phyloP scores from a whole-genome alignment of 2,888 invertebrate genomes.

The Melolontha melolontha region DNA sequence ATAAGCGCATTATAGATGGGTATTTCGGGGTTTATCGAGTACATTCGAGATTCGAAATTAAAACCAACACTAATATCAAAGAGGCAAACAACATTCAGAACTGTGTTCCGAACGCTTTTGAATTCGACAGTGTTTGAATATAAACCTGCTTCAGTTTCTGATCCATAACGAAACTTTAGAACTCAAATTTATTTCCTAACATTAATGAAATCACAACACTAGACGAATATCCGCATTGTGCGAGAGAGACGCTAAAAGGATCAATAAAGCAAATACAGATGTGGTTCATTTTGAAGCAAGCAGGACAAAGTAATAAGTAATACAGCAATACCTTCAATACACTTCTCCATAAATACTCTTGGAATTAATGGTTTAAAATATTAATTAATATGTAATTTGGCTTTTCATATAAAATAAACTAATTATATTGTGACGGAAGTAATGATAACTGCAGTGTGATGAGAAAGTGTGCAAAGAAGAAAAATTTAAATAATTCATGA shows the following conservation, averaged over 20 bases:
- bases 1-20: no score
- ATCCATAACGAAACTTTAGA: no score
- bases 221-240: slow-evolving; percentile 27
- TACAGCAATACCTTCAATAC: not conserved
- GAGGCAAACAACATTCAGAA: no score
- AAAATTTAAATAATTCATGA: slow-evolving; percentile 17
- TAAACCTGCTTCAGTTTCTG: no score
- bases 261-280: slow-evolving; percentile 36
- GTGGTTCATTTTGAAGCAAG: slow-evolving; percentile 13
- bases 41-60: no score
- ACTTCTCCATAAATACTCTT: not conserved
- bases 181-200: no score
- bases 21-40: no score
- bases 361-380: not conserved
- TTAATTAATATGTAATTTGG: not conserved
- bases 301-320: slow-evolving; percentile 15
- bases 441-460: slow-evolving; percentile 9
- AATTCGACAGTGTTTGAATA: no score
- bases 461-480: slow-evolving; percentile 4
- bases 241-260: slow-evolving; percentile 23
- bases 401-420: not conserved
- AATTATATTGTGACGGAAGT: not conserved
- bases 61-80: no score
- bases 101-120: no score
- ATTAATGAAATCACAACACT: no score